Percentiles rank a stretch among this genome's conserved stretches.
phyloP scores from a whole-genome alignment of 2,888 invertebrate genomes.

The Lasioglossum calceatum region DNA sequence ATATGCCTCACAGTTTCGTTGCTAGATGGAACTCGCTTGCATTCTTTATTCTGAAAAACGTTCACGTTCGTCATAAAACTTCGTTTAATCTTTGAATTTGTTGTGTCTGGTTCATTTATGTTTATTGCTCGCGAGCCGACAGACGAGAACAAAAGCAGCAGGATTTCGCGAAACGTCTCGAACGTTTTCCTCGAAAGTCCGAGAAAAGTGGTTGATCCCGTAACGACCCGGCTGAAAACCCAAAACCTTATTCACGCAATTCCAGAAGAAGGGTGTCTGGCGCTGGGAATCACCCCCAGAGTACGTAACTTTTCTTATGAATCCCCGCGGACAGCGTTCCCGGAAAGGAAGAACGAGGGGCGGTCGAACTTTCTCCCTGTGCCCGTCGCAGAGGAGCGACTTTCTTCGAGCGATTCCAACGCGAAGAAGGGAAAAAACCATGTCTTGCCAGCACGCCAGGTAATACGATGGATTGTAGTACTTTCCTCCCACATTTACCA shows the following conservation, averaged over 20 bases:
- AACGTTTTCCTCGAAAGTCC: slow-evolving; percentile 23
- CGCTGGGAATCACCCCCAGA: slow-evolving; percentile 56
- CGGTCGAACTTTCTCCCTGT: slow-evolving; percentile 36
- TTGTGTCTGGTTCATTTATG: neutral
- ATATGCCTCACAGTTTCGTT: neutral
- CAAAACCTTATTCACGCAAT: slow-evolving; percentile 43
- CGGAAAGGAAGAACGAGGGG: slow-evolving; percentile 33
- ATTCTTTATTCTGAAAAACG: neutral
- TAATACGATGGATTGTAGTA: slow-evolving; percentile 25
- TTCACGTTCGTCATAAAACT: neutral
- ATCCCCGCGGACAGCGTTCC: slow-evolving; percentile 71
- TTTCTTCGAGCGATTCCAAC: neutral
- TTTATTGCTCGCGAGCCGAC: neutral
- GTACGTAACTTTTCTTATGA: slow-evolving; percentile 76
- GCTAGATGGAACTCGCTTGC: neutral
- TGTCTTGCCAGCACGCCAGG: neutral
- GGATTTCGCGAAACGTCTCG: slow-evolving; percentile 16
- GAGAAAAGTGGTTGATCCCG: slow-evolving; percentile 77
- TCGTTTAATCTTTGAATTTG: neutral
- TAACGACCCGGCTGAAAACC: slow-evolving; percentile 73
- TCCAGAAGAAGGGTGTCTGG: slow-evolving; percentile 29
- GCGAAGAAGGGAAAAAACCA: neutral
- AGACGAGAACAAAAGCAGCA: neutral
- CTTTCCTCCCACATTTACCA: slow-evolving; percentile 3
- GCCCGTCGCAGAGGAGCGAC: slow-evolving; percentile 4